These are phyloP conservation scores for Pelvicachromis taeniatus DNA, from an alignment of 2,113 vertebrate genomes.

Conservation along the genomic window DNA sequence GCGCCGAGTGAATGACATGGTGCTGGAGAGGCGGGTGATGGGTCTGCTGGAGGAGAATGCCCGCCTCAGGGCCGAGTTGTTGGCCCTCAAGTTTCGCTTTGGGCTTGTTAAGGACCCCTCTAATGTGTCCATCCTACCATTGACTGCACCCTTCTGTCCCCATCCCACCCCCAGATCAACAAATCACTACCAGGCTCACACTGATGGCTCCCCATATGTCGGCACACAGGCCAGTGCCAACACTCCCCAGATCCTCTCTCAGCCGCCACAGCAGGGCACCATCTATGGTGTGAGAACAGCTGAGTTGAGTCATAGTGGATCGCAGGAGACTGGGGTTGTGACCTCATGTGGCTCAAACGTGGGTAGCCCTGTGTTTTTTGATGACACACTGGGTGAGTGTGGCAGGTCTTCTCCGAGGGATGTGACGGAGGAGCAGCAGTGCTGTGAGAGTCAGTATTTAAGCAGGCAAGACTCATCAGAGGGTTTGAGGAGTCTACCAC, in stretches of 20 bases:
- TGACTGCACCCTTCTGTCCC: conserved; percentile 5
- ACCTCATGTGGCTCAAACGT: conserved; percentile 66
- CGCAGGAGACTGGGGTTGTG: conserved; percentile 72
- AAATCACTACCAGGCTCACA: conserved; percentile 36
- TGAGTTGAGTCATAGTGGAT: conserved; percentile 21
- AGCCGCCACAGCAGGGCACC: conserved; percentile 1
- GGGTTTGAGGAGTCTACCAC: conserved; percentile 71
- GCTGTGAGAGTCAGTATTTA: conserved; percentile 1
- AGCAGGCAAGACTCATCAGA: conserved; percentile 43
- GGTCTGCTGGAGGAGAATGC: conserved; percentile 80
- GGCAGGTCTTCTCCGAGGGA: conserved; percentile 37
- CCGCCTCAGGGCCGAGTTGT: conserved; percentile 75
- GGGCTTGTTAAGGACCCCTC: conserved; percentile 74
- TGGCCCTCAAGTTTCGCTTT: conserved; percentile 78
- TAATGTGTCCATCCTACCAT: conserved; percentile 49
- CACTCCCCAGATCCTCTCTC: neutral
- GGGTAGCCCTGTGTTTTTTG: conserved; percentile 73
- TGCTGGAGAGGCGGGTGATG: conserved; percentile 75
- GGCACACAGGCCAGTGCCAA: neutral
- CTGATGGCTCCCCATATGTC: neutral
- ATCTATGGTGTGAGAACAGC: neutral
- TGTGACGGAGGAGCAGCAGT: conserved; percentile 35
- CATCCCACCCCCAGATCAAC: neutral
- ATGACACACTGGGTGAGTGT: conserved; percentile 61
- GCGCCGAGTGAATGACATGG: conserved; percentile 74